Percentiles rank a stretch among this genome's conserved stretches.
Evolutionary conservation across 92 coral and sea anemone species (phyloP).

Genomic region (Phenganax subtilis): DNA sequence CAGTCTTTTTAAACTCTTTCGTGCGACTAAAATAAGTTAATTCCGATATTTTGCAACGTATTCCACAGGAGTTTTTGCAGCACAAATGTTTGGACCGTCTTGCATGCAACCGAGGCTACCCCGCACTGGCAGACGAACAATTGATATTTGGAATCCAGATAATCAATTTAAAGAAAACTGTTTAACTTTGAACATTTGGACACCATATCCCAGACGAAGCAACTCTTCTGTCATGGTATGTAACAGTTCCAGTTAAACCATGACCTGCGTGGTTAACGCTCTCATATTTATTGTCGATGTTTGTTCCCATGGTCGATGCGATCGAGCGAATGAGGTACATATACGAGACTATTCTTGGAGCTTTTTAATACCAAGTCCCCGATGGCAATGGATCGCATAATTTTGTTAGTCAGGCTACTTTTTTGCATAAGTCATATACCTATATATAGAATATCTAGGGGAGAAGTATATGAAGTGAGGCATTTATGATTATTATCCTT

Average conservation of each 20-base stretch:
- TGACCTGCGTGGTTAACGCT: neutral
- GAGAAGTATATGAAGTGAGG: neutral
- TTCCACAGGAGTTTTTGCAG: slow-evolving; percentile 44
- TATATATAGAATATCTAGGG: no score
- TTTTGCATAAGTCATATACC: no score
- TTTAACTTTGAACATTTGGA: slow-evolving; percentile 55
- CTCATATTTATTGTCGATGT: neutral
- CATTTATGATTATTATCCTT: neutral
- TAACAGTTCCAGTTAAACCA: neutral
- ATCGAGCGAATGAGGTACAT: neutral
- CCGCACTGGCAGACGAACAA: slow-evolving; percentile 31
- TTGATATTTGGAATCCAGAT: slow-evolving; percentile 38
- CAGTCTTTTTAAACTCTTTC: neutral
- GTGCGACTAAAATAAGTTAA: neutral
- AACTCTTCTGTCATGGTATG: slow-evolving; percentile 37
- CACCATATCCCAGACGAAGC: slow-evolving; percentile 47
- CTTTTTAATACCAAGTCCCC: no score
- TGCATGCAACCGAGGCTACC: slow-evolving; percentile 53
- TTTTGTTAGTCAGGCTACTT: no score
- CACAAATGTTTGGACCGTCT: slow-evolving; percentile 41
- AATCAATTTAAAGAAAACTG: slow-evolving; percentile 55
- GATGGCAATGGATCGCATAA: no score
- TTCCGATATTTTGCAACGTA: neutral
- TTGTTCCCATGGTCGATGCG: neutral
- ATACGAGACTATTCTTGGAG: no score